These are phyloP conservation scores for Steinernema hermaphroditum DNA, from an alignment of 2,888 invertebrate genomes.

Conservation along the genomic window DNA sequence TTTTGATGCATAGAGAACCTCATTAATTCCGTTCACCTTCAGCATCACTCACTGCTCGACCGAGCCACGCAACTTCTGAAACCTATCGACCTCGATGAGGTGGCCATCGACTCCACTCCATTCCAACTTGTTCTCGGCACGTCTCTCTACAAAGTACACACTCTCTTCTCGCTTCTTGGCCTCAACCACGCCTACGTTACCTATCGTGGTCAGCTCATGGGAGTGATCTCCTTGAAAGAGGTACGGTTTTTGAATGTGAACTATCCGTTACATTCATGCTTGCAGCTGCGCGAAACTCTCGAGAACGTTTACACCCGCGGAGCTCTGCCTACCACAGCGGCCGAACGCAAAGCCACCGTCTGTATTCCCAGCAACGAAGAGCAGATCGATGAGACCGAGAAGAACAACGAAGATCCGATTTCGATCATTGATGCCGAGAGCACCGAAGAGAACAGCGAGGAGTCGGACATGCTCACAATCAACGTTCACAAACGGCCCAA, in stretches of 20 bases:
- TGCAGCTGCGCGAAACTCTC: constrained; percentile 58
- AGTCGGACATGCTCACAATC: constrained; percentile 23
- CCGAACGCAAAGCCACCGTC: constrained; percentile 8
- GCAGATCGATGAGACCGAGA: not conserved
- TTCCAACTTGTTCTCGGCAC: constrained; percentile 65
- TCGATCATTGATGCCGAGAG: not conserved
- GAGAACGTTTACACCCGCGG: constrained; percentile 63
- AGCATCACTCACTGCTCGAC: constrained; percentile 49
- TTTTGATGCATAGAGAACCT: too few species aligned
- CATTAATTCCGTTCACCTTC: too few species aligned
- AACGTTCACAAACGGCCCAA: constrained; percentile 3
- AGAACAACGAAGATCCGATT: not conserved
- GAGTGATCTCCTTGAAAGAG: constrained; percentile 93
- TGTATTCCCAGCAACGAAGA: not conserved
- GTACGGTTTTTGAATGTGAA: too few species aligned
- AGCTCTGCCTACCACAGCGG: constrained; percentile 44
- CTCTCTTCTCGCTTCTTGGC: constrained; percentile 96
- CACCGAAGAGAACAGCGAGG: constrained; percentile 11
- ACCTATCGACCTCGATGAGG: constrained; percentile 72
- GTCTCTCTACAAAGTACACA: constrained; percentile 74
- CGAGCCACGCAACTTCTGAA: constrained; percentile 76
- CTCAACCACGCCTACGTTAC: constrained; percentile 97
- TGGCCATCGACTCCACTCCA: constrained; percentile 84
- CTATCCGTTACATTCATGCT: not conserved
- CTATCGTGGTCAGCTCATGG: constrained; percentile 88